phyloP scores from a whole-genome alignment of 2,113 vertebrate species.

The Mesembrinibis cayennensis region DNA sequence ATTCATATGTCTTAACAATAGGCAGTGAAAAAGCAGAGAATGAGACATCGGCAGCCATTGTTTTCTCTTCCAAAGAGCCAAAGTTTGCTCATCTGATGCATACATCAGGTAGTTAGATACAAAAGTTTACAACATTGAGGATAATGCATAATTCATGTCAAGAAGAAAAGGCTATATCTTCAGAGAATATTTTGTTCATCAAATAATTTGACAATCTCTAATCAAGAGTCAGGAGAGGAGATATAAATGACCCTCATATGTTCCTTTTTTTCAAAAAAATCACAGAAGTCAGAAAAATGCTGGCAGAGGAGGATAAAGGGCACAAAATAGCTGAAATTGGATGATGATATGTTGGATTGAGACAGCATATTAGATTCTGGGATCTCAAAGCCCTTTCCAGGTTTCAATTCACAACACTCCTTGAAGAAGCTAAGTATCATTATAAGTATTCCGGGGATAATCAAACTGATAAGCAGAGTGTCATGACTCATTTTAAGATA shows the following conservation, averaged over 20 bases:
- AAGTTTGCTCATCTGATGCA: not conserved
- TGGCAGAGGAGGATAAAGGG: not conserved
- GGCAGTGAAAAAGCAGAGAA: not conserved
- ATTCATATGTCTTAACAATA: not conserved
- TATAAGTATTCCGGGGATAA: not conserved
- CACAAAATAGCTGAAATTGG: not conserved
- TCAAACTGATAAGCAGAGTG: not conserved
- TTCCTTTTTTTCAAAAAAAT: not conserved
- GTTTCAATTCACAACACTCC: not conserved
- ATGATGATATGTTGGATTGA: not conserved
- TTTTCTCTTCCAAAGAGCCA: not conserved
- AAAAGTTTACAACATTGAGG: not conserved
- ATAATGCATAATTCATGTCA: not conserved
- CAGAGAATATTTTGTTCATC: not conserved
- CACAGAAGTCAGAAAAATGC: not conserved
- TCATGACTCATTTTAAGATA: not conserved
- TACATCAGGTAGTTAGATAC: not conserved
- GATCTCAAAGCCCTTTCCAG: not conserved
- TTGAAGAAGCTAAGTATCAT: not conserved
- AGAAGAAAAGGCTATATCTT: not conserved
- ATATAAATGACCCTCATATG: not conserved
- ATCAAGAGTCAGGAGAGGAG: not conserved
- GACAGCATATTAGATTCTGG: not conserved
- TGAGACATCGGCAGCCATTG: rapidly evolving
- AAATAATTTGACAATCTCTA: not conserved